phyloP scores from a whole-genome alignment of 2,113 vertebrate genomes.

The Cyanoderma ruficeps region DNA sequence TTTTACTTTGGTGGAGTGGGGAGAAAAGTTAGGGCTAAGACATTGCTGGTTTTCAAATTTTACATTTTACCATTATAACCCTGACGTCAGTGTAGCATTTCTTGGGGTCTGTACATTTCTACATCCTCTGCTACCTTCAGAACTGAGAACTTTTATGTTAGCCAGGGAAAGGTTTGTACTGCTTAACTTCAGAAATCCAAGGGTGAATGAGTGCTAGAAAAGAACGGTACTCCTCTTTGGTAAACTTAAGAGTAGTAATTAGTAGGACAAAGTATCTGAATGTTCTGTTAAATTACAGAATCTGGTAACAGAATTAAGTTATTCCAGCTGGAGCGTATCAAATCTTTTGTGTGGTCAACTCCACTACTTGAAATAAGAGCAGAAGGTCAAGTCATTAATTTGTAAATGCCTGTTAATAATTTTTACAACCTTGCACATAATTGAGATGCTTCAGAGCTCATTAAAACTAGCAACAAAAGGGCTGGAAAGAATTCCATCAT shows the following conservation, averaged over 20 bases:
- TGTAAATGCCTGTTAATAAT: not conserved
- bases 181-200: not conserved
- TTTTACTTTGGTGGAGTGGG: not conserved
- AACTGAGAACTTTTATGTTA: not conserved
- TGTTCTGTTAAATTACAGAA: not conserved
- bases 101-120: not conserved
- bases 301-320: not conserved
- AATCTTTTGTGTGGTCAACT: not conserved
- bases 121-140: not conserved
- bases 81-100: not conserved
- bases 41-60: not conserved
- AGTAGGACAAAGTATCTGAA: not conserved
- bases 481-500: not conserved
- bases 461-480: not conserved
- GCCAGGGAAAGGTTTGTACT: not conserved
- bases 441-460: not conserved
- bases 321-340: not conserved
- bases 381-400: not conserved
- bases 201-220: not conserved
- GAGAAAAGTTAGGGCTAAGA: not conserved
- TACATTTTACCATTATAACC: not conserved
- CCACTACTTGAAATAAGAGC: not conserved
- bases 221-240: not conserved
- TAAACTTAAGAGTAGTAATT: not conserved
- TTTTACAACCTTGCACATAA: not conserved